Evolutionary conservation across 2,113 vertebrate genomes (phyloP).

Genomic region (Dolichotis patagonum): DNA sequence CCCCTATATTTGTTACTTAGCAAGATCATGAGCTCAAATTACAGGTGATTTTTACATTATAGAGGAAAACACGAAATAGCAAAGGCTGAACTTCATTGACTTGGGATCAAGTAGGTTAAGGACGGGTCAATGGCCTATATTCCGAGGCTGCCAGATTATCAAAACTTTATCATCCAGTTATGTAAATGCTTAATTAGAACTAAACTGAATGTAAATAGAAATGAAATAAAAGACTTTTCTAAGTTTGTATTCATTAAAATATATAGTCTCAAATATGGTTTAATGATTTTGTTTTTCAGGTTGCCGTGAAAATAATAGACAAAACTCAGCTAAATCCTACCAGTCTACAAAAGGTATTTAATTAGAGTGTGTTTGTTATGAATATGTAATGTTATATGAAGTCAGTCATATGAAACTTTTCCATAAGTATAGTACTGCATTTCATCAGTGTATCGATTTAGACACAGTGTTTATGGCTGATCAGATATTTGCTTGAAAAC

Average conservation of each 20-base stretch:
- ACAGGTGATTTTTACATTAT: conserved; percentile 45
- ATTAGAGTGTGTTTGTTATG: conserved; percentile 29
- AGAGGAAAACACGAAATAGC: neutral
- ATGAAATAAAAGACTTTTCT: neutral
- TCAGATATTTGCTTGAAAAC: conserved; percentile 13
- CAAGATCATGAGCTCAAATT: conserved; percentile 16
- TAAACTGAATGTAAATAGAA: neutral
- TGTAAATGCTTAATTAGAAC: neutral
- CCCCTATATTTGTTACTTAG: neutral
- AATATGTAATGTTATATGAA: conserved; percentile 29
- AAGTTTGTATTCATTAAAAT: conserved; percentile 44
- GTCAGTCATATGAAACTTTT: neutral
- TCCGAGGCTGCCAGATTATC: neutral
- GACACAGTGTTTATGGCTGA: neutral
- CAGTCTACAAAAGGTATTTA: conserved; percentile 97
- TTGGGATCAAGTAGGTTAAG: neutral
- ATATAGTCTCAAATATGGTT: conserved; percentile 8
- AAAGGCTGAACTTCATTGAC: neutral
- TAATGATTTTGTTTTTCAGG: conserved; percentile 86
- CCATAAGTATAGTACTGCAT: neutral
- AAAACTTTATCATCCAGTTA: neutral
- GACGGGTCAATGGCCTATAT: neutral
- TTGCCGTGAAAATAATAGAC: conserved; percentile 99
- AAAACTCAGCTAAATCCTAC: conserved; percentile 99
- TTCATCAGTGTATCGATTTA: neutral